Base-by-base conservation (phyloP, 2,797 vertebrate genomes). In the Lateolabrax maculatus region DNA sequence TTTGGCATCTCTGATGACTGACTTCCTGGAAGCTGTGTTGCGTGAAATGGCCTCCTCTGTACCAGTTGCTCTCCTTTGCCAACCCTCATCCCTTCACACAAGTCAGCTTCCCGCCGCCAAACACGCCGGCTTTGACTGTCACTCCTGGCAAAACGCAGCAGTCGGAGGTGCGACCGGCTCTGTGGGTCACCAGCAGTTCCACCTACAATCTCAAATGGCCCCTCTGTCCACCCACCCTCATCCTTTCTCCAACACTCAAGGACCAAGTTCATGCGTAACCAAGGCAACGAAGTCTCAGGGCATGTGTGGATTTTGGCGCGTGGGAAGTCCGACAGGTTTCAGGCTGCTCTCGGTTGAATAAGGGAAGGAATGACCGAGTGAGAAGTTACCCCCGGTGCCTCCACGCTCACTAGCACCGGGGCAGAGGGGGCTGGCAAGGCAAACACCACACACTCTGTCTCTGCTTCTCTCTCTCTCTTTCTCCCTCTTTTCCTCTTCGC, bases 31-130 rank as follows among this genome's bases (percentile, higher is more conserved):
- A 71, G 87, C 91, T 78, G 85, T 80, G 88, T 92, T 90, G 93
- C 90, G 86, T 94, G 92, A 94, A 93, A 94, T 92, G 90, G 88
- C 87, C 90, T 92, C 80, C 78, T 90, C 84, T 90, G 79, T 90
- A 88, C 84, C 81, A 84, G 81, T 75, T 52, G 41, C 75, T 84
- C 85, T 75, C 75, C 78, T 83, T 88, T 80, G 81, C 86, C 86
- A 87, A 81, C 82, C 86, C 79, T 80, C 56, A 84, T 84, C 89
- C 81, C 64, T 75, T 86, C 83, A 77, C 80, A 78, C 52, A 77
- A 80, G 87, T 81, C 83, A 76, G 83, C 81, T 85, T 76, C 70
- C 71, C 31, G 21, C 60, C 53, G 52, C 73, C 84, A 80, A 71
- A 78, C 48, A 69, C 23, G 6, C 77, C 71, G 53, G 36, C 37